These are phyloP conservation scores for Coelopa frigida DNA, from an alignment of 1,140 invertebrate species.

Conservation along the genomic window DNA sequence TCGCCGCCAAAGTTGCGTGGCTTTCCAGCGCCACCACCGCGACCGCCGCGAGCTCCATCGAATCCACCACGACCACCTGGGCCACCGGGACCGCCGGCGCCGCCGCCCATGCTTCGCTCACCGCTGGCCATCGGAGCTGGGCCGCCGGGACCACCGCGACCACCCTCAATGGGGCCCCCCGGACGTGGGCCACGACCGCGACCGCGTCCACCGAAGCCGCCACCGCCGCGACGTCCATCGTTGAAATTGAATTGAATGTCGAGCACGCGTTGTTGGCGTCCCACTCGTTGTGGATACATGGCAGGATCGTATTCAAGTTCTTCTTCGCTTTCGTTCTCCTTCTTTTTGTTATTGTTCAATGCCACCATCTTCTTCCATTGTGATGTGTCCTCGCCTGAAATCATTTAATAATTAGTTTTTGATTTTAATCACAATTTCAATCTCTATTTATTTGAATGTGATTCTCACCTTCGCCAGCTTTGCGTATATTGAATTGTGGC, in stretches of 20 bases:
- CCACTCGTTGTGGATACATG: slow-evolving; percentile 80
- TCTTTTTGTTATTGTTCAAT: slow-evolving; percentile 39
- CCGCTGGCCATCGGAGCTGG: slow-evolving; percentile 30
- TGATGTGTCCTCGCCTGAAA: slow-evolving; percentile 67
- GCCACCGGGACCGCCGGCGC: slow-evolving; percentile 24
- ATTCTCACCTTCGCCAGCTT: slow-evolving; percentile 70
- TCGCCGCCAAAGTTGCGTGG: slow-evolving; percentile 31
- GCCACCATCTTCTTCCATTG: slow-evolving; percentile 89
- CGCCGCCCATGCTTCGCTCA: slow-evolving; percentile 20
- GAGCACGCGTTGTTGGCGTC: slow-evolving; percentile 76
- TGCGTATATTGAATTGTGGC: slow-evolving; percentile 81
- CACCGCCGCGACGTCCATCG: slow-evolving; percentile 66
- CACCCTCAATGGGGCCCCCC: slow-evolving; percentile 39
- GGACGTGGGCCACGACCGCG: slow-evolving; percentile 58
- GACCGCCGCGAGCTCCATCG: slow-evolving; percentile 13
- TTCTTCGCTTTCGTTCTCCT: slow-evolving; percentile 55
- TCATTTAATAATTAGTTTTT: no score
- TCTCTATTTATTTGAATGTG: background rate
- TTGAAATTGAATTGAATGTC: slow-evolving; percentile 87
- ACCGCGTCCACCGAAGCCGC: slow-evolving; percentile 54
- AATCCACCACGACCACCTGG: slow-evolving; percentile 33
- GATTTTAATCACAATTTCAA: background rate
- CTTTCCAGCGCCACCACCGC: slow-evolving; percentile 17
- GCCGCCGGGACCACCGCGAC: slow-evolving; percentile 32
- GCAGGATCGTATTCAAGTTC: slow-evolving; percentile 65